Evolutionary conservation across 2,113 vertebrate genomes (phyloP).

Genomic region (Mungos mungo): DNA sequence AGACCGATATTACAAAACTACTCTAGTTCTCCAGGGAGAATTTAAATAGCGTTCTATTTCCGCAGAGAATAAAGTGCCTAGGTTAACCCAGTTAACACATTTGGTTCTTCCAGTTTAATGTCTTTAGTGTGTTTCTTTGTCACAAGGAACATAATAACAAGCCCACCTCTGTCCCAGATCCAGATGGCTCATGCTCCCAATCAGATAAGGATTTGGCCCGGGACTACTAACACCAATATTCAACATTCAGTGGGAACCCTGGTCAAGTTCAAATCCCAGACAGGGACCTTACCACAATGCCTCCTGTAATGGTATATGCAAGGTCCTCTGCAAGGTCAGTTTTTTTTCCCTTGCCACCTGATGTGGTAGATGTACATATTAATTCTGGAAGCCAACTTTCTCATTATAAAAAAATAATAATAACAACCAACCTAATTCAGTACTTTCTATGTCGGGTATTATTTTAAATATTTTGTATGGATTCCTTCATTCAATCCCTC

Average conservation of each 20-base stretch:
- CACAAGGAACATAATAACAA: not conserved
- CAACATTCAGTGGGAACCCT: not conserved
- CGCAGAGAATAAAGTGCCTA: not conserved
- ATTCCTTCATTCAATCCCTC: not conserved
- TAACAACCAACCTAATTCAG: not conserved
- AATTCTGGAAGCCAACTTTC: conserved; percentile 29
- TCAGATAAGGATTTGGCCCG: not conserved
- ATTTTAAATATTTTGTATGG: conserved; percentile 21
- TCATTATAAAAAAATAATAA: not conserved
- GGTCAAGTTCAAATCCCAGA: not conserved
- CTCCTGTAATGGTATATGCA: not conserved
- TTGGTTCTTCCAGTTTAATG: not conserved
- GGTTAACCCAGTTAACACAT: not conserved
- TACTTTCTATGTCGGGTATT: not conserved
- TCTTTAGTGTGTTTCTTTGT: not conserved
- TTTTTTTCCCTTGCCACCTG: not conserved
- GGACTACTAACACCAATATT: not conserved
- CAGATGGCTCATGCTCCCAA: not conserved
- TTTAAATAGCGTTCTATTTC: not conserved
- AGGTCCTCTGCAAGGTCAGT: not conserved
- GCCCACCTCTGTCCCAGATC: not conserved
- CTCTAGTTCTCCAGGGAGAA: not conserved
- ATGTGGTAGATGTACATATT: not conserved
- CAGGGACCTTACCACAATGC: not conserved
- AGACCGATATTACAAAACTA: not conserved